A percentile compares a stretch with the other conserved stretches of the same genome.
These are phyloP conservation scores for Anabacerthia variegaticeps DNA, from an alignment of 2,797 vertebrate genomes.

Conservation along the genomic window DNA sequence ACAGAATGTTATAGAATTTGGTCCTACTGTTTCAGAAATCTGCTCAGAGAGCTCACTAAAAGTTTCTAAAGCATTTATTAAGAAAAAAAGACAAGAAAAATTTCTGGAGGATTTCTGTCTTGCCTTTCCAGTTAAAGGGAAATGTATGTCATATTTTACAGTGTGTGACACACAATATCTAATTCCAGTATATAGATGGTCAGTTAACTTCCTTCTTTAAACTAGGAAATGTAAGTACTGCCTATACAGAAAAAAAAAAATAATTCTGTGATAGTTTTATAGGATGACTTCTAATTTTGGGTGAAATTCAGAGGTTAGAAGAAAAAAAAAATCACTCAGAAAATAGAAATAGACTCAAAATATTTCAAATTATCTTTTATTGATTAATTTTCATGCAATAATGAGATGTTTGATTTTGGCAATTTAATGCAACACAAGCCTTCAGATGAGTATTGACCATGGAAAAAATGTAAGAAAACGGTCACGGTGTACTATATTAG, in stretches of 20 bases:
- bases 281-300: neutral
- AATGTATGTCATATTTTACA: neutral
- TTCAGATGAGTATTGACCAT: neutral
- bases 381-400: neutral
- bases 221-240: neutral
- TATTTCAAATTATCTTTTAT: neutral
- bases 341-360: neutral
- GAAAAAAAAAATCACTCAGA: neutral
- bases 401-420: neutral
- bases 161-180: neutral
- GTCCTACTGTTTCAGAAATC: neutral
- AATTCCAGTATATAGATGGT: neutral
- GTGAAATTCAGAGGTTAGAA: neutral
- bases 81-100: neutral
- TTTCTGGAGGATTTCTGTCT: neutral
- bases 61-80: constrained; percentile 3
- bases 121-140: neutral
- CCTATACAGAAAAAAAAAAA: neutral
- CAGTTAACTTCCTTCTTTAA: neutral
- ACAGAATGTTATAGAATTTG: neutral
- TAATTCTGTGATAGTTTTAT: neutral
- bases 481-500: neutral
- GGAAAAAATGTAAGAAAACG: neutral
- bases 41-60: neutral
- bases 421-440: neutral